A percentile compares a stretch with the other conserved stretches of the same genome.
phyloP scores from a whole-genome alignment of 2,113 vertebrate genomes.

The Bungarus multicinctus region DNA sequence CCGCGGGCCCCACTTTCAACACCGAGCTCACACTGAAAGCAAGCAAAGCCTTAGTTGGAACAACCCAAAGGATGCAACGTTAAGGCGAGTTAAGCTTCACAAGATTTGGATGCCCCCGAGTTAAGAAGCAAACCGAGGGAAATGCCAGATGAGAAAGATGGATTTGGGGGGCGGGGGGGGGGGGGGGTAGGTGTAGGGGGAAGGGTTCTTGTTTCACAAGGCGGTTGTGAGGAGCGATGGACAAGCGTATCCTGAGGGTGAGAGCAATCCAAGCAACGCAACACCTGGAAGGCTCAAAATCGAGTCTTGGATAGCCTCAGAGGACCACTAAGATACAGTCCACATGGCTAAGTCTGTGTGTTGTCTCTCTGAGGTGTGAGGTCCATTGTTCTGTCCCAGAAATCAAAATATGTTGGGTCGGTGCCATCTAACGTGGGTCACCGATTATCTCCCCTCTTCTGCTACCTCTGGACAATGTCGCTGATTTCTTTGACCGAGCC shows the following conservation, averaged over 20 bases:
- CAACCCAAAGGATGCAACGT: neutral
- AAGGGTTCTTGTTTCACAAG: neutral
- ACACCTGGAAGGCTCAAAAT: neutral
- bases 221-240: neutral
- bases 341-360: neutral
- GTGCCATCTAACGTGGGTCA: conserved; percentile 38
- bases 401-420: neutral
- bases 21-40: neutral
- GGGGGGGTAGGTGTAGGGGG: neutral
- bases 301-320: neutral
- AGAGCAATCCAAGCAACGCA: neutral
- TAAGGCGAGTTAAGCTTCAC: neutral
- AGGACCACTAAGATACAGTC: neutral
- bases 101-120: neutral
- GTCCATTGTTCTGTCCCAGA: neutral
- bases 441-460: conserved; percentile 38
- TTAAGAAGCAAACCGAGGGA: neutral
- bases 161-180: neutral
- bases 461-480: conserved; percentile 98
- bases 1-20: neutral
- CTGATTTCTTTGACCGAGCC: conserved; percentile 96
- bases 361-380: neutral
- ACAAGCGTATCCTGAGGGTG: neutral
- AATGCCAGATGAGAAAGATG: neutral
- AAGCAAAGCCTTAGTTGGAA: neutral